Evolutionary conservation across 2,797 vertebrate species (phyloP), one percentile per base, ranked within the genome.

Genomic region (Chelon auratus): DNA sequence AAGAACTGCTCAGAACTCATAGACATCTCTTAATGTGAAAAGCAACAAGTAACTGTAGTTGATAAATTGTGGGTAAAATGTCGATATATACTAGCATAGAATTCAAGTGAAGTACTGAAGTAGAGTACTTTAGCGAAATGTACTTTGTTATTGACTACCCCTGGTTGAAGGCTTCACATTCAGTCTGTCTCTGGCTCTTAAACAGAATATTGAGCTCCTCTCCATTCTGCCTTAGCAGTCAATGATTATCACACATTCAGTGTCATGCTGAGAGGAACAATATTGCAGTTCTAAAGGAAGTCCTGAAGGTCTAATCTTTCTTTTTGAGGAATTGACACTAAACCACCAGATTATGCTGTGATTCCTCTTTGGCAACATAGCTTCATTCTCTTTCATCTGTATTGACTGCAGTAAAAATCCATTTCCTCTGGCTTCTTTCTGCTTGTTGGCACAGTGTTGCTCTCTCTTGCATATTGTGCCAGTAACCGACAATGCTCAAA

Each of bases 341-440:
- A 78, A 84, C 75, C 66, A 84, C 75, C 66, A 78, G 63, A 82
- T 81, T 75, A 71, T 47, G 47, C 42, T 75, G 55, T 30, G 67
- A 70, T 39, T 83, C 56, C 39, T 47, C 48, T 72, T 50, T 82
- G 69, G 59, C 54, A 73, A 36, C 42, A 33, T 13, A 3, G 47
- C 50, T 48, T 64, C 30, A 51, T 62, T 66, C 30, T 58, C 56
- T 83, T 81, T 80, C 40, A 62, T 72, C 79, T 72, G 72, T 53
- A 68, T 4, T 72, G 55, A 64, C 24, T 68, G 62, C 60, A 82
- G 64, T 24, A 39, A 57, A 59, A 72, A 48, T 53, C 0, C 0
- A 45, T 72, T 30, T 72, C 33, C 48, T 26, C 22, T 37, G 17
- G 61, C 24, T 3, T 48, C 18, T 64, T 74, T 71, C 33, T 15